These are phyloP conservation scores for Nipponia nippon DNA, from an alignment of 2,113 vertebrate species.

Conservation along the genomic window DNA sequence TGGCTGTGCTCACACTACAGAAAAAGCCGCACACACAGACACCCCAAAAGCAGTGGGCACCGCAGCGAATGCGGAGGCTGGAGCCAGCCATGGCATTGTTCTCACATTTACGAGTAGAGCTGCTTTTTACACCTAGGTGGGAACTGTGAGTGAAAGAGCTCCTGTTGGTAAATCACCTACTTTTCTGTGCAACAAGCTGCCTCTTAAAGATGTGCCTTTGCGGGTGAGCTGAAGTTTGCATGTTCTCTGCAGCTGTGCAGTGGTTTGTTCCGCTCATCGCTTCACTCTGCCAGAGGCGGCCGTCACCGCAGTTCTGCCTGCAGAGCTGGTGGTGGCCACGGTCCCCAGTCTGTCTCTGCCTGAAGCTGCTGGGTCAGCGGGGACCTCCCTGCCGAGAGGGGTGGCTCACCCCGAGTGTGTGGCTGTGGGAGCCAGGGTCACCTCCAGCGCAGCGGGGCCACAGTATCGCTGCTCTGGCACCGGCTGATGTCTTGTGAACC, in stretches of 20 bases:
- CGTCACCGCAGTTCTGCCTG: not conserved
- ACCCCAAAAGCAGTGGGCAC: not conserved
- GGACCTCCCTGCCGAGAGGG: not conserved
- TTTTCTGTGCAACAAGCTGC: not conserved
- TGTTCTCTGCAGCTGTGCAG: not conserved
- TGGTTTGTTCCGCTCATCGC: not conserved
- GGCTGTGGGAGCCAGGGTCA: not conserved
- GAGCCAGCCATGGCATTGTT: not conserved
- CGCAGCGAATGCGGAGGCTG: not conserved
- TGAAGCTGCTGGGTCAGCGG: not conserved
- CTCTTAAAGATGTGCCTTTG: not conserved
- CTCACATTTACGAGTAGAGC: not conserved
- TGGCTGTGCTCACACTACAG: not conserved
- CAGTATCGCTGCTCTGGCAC: rapidly evolving
- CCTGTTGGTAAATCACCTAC: not conserved
- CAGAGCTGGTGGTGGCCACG: not conserved
- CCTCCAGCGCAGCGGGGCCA: not conserved
- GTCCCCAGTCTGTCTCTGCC: not conserved
- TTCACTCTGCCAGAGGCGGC: not conserved
- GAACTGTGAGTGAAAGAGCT: not conserved
- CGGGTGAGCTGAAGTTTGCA: not conserved
- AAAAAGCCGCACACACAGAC: not conserved
- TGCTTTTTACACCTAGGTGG: not conserved
- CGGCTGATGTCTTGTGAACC: not conserved
- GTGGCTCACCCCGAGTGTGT: rapidly evolving